Conservation (phyloP, 2,113 vertebrate species). For the Puntigrus tetrazona region DNA sequence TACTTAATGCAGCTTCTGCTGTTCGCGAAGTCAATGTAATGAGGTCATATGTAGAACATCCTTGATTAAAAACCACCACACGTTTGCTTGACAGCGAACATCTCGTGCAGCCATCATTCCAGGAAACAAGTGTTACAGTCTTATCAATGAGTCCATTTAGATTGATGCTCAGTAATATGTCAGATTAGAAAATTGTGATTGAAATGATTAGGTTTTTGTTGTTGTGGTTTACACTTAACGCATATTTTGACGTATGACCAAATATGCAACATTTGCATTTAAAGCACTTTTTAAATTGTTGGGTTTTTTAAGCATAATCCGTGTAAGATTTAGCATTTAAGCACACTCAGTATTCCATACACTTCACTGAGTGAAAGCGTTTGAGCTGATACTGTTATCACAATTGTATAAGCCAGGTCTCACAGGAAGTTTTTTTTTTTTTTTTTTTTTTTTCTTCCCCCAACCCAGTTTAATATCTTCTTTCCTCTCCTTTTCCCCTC, state of each 20-base stretch:
- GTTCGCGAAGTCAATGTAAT: background rate
- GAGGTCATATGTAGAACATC: background rate
- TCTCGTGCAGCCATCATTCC: background rate
- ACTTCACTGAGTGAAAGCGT: background rate
- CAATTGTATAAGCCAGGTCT: constrained; percentile 11
- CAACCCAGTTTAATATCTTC: background rate
- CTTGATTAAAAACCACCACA: constrained; percentile 8
- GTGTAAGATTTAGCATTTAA: background rate
- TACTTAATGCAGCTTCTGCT: background rate
- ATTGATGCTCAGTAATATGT: background rate
- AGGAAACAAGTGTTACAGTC: background rate
- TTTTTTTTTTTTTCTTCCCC: background rate
- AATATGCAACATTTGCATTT: background rate
- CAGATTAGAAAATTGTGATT: background rate
- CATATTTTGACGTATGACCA: background rate
- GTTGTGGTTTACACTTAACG: background rate
- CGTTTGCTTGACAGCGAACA: constrained; percentile 6
- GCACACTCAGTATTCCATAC: background rate
- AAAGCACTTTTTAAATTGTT: background rate
- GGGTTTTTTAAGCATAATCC: background rate
- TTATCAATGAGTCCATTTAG: background rate
- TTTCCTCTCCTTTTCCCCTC: background rate
- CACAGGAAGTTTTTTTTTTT: background rate
- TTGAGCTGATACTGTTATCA: constrained; percentile 12
- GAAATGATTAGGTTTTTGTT: background rate